Conservation (phyloP, 2,113 vertebrate genomes). For the Ptychochromis oligacanthus region DNA sequence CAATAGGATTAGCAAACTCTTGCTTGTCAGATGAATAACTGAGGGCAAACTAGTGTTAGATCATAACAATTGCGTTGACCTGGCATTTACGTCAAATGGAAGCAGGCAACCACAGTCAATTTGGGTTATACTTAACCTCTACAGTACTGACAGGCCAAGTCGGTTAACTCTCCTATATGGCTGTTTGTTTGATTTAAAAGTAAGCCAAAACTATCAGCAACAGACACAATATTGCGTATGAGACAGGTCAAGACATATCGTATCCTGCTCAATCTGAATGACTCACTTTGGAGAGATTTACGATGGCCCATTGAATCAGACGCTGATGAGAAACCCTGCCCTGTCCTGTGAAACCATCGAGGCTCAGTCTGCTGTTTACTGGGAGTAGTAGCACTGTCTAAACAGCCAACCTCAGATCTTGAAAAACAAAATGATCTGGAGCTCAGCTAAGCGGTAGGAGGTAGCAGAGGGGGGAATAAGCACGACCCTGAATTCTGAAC, state of each 20-base stretch:
- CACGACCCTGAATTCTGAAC: constrained; percentile 41
- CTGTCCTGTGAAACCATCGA: constrained; percentile 35
- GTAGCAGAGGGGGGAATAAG: background rate
- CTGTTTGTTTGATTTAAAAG: background rate
- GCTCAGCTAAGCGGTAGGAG: constrained; percentile 5
- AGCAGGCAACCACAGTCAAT: no score
- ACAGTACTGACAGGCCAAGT: background rate
- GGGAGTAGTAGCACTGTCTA: constrained; percentile 15
- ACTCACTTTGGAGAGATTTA: constrained; percentile 48
- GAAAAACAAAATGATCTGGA: constrained; percentile 38
- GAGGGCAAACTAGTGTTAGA: background rate
- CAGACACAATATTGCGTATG: background rate
- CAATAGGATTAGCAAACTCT: background rate
- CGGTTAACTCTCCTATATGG: background rate
- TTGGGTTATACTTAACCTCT: background rate
- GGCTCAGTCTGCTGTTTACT: constrained; percentile 36
- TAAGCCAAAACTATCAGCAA: background rate
- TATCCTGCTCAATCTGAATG: constrained; percentile 1
- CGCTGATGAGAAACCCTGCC: constrained; percentile 30
- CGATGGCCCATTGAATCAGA: background rate
- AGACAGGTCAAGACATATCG: constrained; percentile 28
- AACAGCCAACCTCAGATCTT: constrained; percentile 11
- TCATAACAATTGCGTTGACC: background rate
- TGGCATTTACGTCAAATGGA: no score
- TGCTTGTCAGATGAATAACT: background rate